Conservation (phyloP, 2,888 invertebrate species). For the Tenodera sinensis region DNA sequence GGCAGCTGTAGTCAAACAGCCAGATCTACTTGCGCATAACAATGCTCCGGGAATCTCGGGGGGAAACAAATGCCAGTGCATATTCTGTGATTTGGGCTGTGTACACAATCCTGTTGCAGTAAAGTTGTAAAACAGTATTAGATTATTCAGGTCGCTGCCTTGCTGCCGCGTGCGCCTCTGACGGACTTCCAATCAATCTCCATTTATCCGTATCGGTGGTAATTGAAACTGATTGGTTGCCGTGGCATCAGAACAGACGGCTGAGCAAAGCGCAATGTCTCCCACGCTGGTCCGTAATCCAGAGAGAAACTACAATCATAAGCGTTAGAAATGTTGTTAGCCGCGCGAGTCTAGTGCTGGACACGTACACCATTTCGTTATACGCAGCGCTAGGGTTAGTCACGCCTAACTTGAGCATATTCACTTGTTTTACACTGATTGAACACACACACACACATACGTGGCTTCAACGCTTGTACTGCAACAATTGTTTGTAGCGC, state of each 20-base stretch:
- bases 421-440: neutral
- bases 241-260: neutral
- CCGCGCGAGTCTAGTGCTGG: no score
- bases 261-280: neutral
- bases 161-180: no score
- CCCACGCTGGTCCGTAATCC: neutral
- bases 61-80: neutral
- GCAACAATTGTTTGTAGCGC: no score
- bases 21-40: neutral
- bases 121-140: neutral
- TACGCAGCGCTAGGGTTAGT: no score
- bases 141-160: neutral
- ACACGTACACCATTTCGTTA: neutral
- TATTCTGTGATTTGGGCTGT: neutral
- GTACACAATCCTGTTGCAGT: neutral
- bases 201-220: neutral
- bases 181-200: neutral
- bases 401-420: neutral
- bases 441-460: no score
- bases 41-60: neutral
- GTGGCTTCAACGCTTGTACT: no score
- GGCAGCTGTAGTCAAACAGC: no score
- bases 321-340: no score
- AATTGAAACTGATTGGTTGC: neutral
- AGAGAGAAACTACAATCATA: neutral